Base-by-base conservation (phyloP, 2,888 invertebrate species). In the Aporophyla lueneburgensis region DNA sequence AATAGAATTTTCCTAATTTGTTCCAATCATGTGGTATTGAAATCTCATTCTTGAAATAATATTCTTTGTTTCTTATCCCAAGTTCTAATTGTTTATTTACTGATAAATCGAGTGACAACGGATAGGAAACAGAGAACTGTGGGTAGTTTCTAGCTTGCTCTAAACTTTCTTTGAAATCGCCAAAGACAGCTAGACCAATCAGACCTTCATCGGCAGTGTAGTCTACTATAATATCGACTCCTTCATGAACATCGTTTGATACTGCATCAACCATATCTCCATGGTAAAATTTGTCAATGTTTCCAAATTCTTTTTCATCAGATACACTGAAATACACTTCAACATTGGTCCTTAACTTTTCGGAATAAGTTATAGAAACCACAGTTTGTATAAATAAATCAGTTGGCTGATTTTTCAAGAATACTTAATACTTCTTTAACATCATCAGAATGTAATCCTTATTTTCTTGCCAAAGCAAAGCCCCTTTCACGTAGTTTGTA, bases 181-280 rank as follows among this genome's bases (percentile, higher is more conserved):
- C 66, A 78, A 68, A 78, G 46, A 74, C 46, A 10, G 49, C 66
- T 14, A 89, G 71, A 6, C 56, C 59, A 49, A 91, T 59, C 0
- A 91, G 24, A 24, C 98, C 98, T 94, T 98, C 98, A 63, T 98
- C 97, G 1, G 97, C 96, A 27, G 97, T 98, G 5, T 97, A 92
- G 10, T 98, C 98, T 21, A 97, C 95, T 91, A 98, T 97, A 92
- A 98, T 97, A 0, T 98, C 98, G 0, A 97, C 95, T n/a, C 87
- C 92, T 66, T 92, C 88, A 54, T 97, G 93, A n/a, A 94, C 94
- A n/a, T 97, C 97, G 27, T 94, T 91, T 79, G 94, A 93, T 16
- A 95, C 83, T 27, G 91, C 90, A 54, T 97, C 93, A 49, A 83
- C 71, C 1, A 90, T 69, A 33, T 92, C 85, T n/a, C 90, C 91